Evolutionary conservation across 2,888 invertebrate species (phyloP).

Genomic region (Monopis laevigella): DNA sequence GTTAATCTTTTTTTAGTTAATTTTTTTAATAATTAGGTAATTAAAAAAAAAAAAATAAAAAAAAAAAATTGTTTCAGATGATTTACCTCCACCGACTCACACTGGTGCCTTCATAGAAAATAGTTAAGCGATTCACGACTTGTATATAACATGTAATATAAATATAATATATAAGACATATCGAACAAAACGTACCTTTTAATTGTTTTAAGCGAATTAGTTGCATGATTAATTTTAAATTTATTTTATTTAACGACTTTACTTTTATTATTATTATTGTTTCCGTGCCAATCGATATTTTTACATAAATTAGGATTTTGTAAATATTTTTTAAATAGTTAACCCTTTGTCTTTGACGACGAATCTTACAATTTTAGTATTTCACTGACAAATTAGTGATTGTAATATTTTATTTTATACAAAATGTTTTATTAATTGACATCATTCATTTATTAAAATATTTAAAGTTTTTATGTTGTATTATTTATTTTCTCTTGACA

Average conservation of each 20-base stretch:
- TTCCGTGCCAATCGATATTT: constrained; percentile 47
- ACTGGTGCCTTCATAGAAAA: constrained; percentile 61
- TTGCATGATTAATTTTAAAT: constrained; percentile 17
- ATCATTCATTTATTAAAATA: constrained; percentile 49
- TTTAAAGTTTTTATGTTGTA: no score
- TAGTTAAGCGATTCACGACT: constrained; percentile 48
- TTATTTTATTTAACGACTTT: constrained; percentile 18
- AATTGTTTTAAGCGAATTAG: constrained; percentile 8
- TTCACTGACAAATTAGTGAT: constrained; percentile 31
- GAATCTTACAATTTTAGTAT: constrained; percentile 24
- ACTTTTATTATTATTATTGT: constrained; percentile 27
- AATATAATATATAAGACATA: constrained; percentile 54
- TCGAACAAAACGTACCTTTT: constrained; percentile 52
- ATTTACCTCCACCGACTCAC: constrained; percentile 63
- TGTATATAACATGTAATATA: constrained; percentile 55
- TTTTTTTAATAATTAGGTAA: background rate
- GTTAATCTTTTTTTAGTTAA: background rate
- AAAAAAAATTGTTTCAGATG: constrained; percentile 34
- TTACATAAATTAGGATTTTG: no score
- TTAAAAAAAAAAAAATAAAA: background rate
- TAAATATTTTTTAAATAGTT: constrained; percentile 19
- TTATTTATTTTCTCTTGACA: no score
- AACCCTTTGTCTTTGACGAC: constrained; percentile 21
- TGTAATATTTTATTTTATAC: constrained; percentile 17
- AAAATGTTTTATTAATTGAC: constrained; percentile 28